Evolutionary conservation across 2,797 vertebrate species (phyloP).

Genomic region (Mus caroli): DNA sequence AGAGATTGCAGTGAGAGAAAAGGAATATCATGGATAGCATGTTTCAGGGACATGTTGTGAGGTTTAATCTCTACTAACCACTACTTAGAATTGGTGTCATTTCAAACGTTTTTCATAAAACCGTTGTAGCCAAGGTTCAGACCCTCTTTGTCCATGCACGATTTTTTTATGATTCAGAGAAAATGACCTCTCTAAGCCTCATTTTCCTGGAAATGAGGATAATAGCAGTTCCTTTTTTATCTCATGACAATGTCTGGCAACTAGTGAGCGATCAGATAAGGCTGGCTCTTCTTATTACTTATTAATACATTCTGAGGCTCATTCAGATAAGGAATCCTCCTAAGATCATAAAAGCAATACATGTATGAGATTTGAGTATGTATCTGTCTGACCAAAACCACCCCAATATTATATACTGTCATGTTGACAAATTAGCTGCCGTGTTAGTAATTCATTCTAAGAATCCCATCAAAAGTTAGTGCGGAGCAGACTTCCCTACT

Average conservation of each 20-base stretch:
- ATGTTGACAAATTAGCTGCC: not conserved
- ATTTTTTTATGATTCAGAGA: not conserved
- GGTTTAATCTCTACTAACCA: not conserved
- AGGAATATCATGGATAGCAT: not conserved
- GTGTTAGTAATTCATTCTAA: not conserved
- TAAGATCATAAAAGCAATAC: constrained; percentile 15
- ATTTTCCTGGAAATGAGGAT: constrained; percentile 21
- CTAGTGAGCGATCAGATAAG: not conserved
- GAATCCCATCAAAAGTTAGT: not conserved
- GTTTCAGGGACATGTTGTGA: not conserved
- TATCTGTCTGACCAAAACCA: not conserved
- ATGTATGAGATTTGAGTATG: not conserved
- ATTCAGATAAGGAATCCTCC: not conserved
- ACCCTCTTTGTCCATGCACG: not conserved
- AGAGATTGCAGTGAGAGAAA: constrained; percentile 11
- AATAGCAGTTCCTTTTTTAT: not conserved
- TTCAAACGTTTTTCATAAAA: not conserved
- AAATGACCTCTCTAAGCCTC: constrained; percentile 4
- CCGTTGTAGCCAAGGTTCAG: not conserved
- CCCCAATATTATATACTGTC: not conserved
- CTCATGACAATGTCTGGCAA: not conserved
- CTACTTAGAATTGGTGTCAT: not conserved
- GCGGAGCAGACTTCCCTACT: not conserved
- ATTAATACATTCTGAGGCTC: not conserved
- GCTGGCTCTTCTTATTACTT: not conserved